A percentile compares a stretch with the other conserved stretches of the same genome.
These are phyloP conservation scores for Abrostola triplasia DNA, from an alignment of 2,888 invertebrate genomes.

Conservation along the genomic window DNA sequence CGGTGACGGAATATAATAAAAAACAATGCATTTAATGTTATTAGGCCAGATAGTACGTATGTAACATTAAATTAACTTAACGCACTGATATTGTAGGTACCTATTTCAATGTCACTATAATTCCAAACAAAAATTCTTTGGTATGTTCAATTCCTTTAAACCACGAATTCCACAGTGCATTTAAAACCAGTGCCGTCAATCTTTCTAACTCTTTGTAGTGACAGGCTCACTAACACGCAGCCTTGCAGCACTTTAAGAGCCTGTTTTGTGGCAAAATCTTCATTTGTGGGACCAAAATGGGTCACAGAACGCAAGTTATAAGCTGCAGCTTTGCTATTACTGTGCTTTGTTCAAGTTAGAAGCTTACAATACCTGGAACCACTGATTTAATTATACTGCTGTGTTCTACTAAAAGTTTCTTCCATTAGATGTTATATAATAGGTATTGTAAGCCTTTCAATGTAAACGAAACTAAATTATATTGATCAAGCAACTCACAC, in stretches of 20 bases:
- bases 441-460: no score
- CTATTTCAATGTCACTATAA: not conserved
- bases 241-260: slow-evolving; percentile 24
- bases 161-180: not conserved
- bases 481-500: slow-evolving; percentile 1
- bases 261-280: slow-evolving; percentile 34
- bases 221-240: slow-evolving; percentile 32
- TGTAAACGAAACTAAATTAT: not conserved
- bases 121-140: not conserved
- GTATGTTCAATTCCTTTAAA: not conserved
- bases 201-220: slow-evolving; percentile 30
- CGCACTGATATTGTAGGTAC: not conserved
- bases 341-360: slow-evolving; percentile 36
- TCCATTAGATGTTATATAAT: no score
- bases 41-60: no score
- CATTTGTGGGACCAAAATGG: slow-evolving; percentile 48
- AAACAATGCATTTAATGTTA: no score
- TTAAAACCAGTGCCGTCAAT: slow-evolving; percentile 28
- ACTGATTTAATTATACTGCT: slow-evolving; percentile 43
- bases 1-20: no score
- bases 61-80: no score
- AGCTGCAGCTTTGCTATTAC: slow-evolving; percentile 42
- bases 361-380: slow-evolving; percentile 46
- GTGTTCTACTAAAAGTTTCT: slow-evolving; percentile 28
- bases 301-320: slow-evolving; percentile 38